phyloP scores from a whole-genome alignment of 2,797 vertebrate species.

The Lindbergichthys nudifrons region DNA sequence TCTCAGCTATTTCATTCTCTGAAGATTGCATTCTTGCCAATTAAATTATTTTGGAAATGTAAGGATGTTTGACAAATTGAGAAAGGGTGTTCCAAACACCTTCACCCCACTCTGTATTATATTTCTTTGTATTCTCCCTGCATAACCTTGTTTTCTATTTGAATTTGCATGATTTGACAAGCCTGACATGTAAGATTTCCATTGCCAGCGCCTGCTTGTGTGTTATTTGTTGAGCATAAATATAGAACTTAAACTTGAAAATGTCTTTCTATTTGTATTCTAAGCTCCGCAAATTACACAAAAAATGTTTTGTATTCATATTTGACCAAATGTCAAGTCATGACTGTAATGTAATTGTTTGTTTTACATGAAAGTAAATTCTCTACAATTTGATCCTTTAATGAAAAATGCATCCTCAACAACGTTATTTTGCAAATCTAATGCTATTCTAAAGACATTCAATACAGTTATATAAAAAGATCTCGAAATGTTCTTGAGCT shows the following conservation, averaged over 20 bases:
- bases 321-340: not conserved
- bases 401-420: not conserved
- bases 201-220: too few relatives aligned
- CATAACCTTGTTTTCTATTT: too few relatives aligned
- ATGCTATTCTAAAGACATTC: not conserved
- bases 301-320: too few relatives aligned
- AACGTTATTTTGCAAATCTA: not conserved
- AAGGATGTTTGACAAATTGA: not conserved
- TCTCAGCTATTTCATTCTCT: not conserved
- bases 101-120: not conserved
- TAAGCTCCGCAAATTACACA: too few relatives aligned
- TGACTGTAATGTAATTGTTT: not conserved
- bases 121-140: too few relatives aligned
- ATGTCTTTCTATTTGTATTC: too few relatives aligned
- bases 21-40: not conserved
- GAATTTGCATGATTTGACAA: too few relatives aligned
- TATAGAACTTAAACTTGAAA: too few relatives aligned
- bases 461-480: not conserved
- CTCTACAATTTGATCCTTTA: too few relatives aligned
- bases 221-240: too few relatives aligned
- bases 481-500: not conserved
- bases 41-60: not conserved
- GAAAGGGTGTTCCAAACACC: not conserved
- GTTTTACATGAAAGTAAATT: not conserved
- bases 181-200: too few relatives aligned